phyloP scores from a whole-genome alignment of 92 coral and sea anemone species.

The Epizoanthus scotinus region DNA sequence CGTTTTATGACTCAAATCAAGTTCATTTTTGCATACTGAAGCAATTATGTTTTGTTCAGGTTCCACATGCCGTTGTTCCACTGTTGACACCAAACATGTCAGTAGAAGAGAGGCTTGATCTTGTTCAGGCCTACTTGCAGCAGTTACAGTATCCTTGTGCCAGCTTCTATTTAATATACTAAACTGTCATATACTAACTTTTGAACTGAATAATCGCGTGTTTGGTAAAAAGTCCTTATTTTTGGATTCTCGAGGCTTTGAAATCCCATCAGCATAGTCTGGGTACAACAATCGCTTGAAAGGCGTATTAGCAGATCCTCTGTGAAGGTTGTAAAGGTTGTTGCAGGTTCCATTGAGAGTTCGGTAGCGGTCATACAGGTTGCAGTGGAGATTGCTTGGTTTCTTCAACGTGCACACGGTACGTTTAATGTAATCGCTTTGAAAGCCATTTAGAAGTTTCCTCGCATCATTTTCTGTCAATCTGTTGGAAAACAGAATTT shows the following conservation, averaged over 20 bases:
- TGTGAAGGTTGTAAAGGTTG: conserved; percentile 3
- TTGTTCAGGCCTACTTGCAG: conserved; percentile 76
- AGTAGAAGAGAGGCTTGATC: conserved; percentile 67
- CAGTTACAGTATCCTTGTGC: conserved; percentile 81
- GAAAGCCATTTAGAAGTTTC: neutral
- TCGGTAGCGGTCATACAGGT: neutral
- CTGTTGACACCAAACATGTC: conserved; percentile 75
- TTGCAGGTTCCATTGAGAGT: conserved; percentile 6
- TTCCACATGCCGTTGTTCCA: conserved; percentile 69
- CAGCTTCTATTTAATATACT: neutral
- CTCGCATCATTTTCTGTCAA: too few species aligned
- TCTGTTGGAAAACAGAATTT: too few species aligned
- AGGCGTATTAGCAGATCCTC: neutral
- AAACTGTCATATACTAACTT: too few species aligned
- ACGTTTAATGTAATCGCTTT: neutral
- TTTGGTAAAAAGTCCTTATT: neutral
- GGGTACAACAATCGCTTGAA: neutral
- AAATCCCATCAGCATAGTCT: neutral
- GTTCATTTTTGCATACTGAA: neutral
- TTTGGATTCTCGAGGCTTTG: conserved; percentile 16
- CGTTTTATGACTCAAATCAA: neutral
- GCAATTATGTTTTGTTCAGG: conserved; percentile 37
- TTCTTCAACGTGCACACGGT: neutral
- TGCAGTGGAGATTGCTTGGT: too few species aligned
- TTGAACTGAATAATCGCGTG: too few species aligned